A percentile compares a stretch with the other conserved stretches of the same genome.
These are phyloP conservation scores for Vanessa cardui DNA, from an alignment of 2,888 invertebrate genomes.

Conservation along the genomic window DNA sequence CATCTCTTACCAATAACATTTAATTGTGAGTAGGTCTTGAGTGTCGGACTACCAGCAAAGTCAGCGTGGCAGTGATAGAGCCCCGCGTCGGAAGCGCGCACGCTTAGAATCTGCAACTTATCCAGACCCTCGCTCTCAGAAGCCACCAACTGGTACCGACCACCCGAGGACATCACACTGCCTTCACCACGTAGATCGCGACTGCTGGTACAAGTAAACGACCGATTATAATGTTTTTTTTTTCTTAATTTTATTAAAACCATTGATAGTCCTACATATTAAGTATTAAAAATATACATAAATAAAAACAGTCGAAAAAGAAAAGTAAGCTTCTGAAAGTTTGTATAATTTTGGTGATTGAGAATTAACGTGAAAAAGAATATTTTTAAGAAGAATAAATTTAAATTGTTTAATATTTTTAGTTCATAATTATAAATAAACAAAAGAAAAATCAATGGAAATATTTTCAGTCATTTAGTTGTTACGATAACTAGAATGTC, in stretches of 20 bases:
- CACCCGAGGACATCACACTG: constrained; percentile 46
- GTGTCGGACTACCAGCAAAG: constrained; percentile 66
- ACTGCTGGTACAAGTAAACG: constrained; percentile 62
- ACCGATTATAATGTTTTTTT: constrained; percentile 11
- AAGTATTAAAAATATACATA: no score
- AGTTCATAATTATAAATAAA: no score
- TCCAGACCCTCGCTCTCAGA: constrained; percentile 53
- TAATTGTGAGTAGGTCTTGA: constrained; percentile 64
- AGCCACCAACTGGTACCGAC: constrained; percentile 60
- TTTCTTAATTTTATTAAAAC: background rate
- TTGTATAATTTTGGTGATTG: no score
- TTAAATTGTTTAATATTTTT: no score
- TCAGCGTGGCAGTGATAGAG: constrained; percentile 69
- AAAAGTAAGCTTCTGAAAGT: no score
- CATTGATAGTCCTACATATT: no score
- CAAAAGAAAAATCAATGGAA: background rate
- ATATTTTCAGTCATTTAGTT: constrained; percentile 5
- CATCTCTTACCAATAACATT: constrained; percentile 68
- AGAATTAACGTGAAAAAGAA: no score
- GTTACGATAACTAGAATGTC: constrained; percentile 28
- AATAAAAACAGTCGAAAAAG: no score
- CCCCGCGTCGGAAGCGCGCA: constrained; percentile 63
- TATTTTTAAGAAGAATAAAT: no score
- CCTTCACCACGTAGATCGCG: constrained; percentile 64
- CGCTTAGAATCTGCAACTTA: constrained; percentile 58